A percentile compares a stretch with the other conserved stretches of the same genome.
phyloP scores from a whole-genome alignment of 2,113 vertebrate genomes.

The Ammospiza nelsoni region DNA sequence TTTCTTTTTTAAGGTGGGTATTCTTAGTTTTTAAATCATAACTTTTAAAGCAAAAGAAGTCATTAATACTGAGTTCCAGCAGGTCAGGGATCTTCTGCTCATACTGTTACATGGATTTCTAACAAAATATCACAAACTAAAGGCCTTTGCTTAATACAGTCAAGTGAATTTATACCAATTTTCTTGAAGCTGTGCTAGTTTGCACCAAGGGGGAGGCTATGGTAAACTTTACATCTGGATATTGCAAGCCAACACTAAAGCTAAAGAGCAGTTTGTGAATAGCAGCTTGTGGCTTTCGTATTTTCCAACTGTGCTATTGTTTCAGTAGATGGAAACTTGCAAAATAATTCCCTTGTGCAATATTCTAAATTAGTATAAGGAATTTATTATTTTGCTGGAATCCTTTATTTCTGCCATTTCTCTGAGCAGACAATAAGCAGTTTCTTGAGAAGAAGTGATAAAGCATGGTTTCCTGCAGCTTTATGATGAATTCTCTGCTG shows the following conservation, averaged over 20 bases:
- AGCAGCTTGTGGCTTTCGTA: not conserved
- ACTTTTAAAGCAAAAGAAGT: not conserved
- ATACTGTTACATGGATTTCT: not conserved
- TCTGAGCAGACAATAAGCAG: not conserved
- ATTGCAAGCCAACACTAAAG: not conserved
- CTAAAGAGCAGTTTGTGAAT: not conserved
- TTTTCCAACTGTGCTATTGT: not conserved
- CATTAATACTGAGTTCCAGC: not conserved
- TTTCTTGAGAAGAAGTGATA: not conserved
- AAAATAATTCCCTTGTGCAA: not conserved
- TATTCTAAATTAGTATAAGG: not conserved
- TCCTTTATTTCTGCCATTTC: not conserved
- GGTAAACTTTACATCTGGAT: not conserved
- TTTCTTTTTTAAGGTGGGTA: not conserved
- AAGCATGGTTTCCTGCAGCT: not conserved
- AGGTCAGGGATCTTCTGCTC: not conserved
- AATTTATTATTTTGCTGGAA: constrained; percentile 3
- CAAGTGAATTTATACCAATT: not conserved
- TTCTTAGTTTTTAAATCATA: not conserved
- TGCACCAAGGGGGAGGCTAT: not conserved
- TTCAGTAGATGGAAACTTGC: not conserved
- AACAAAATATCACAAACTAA: not conserved
- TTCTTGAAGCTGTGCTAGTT: not conserved
- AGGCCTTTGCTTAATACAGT: not conserved
- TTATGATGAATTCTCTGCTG: not conserved